Base-by-base conservation (phyloP, 2,113 vertebrate genomes). In the Notiomystis cincta region DNA sequence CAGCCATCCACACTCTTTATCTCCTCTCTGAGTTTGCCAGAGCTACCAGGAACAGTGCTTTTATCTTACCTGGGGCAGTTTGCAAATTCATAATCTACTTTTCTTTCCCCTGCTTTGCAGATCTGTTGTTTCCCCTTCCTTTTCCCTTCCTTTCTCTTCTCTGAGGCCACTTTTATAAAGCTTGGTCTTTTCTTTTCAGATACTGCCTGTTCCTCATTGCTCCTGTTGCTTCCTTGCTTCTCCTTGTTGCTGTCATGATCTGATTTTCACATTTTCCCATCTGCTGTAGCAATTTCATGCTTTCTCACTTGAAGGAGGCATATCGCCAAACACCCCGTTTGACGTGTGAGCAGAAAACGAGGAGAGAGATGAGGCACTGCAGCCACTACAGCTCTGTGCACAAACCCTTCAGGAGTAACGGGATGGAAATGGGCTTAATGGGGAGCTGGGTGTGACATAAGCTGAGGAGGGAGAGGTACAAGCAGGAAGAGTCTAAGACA, bases 221-320 rank as follows among this genome's bases (percentile, higher is more conserved):
- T 81, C 54, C 54, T 69, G 35, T 85, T 94, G 54, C 50, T 91
- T 93, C 62, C 60, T 88, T 77, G 54, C 47, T 90, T 75, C 50
- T 91, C 24, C 58, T 73, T 89, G 37, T 89, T 83, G 76, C 79
- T 87, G 76, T 87, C 86, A 42, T 37, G 71, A 75, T 90, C 90
- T 30, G 70, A 73, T 90, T 93, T 94, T 93, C 75, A 42, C 70
- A 44, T 95, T 95, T 96, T 76, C 79, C 93, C 85, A 86, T 95
- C 94, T 96, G 93, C 94, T 95, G 51, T 88, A 87, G 61, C 82
- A 79, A 77, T 94, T 91, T 73, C 75, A 66, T 95, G n/a, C 66
- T 91, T 91, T 95, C 89, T 73, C 83, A 80, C 90, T 94, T 54
- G 75, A 79, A 93, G 81, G 84, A 91, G 87, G 71, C 91, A 8